A percentile compares a stretch with the other conserved stretches of the same genome.
phyloP scores from a whole-genome alignment of 2,113 vertebrate species.

The Mandrillus leucophaeus region DNA sequence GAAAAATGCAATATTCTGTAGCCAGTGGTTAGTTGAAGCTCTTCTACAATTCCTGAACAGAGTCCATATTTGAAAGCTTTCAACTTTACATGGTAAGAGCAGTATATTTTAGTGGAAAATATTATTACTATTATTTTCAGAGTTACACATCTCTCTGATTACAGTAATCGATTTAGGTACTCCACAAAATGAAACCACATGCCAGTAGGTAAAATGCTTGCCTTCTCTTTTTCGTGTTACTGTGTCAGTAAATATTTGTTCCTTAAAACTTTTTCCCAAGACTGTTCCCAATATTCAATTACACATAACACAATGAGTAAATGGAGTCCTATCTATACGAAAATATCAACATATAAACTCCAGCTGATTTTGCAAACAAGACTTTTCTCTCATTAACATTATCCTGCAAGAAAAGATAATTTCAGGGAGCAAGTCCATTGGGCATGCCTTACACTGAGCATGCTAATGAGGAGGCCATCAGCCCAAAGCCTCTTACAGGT shows the following conservation, averaged over 20 bases:
- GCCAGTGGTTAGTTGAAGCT: background rate
- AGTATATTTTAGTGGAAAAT: background rate
- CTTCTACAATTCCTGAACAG: background rate
- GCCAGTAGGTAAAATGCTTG: background rate
- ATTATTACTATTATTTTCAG: slow-evolving; percentile 57
- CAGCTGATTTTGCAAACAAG: background rate
- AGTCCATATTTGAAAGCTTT: slow-evolving; percentile 21
- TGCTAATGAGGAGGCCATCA: background rate
- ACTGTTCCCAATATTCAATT: background rate
- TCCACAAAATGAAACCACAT: background rate
- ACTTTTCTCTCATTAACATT: background rate
- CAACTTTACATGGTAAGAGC: background rate
- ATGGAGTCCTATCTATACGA: background rate
- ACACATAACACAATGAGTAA: background rate
- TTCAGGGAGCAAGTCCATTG: background rate
- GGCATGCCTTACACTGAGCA: background rate
- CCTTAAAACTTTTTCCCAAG: background rate
- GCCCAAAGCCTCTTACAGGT: background rate
- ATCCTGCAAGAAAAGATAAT: background rate
- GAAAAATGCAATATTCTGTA: background rate
- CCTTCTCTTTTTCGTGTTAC: background rate
- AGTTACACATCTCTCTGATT: slow-evolving; percentile 4
- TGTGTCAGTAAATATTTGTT: background rate
- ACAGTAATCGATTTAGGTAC: background rate
- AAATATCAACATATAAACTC: background rate